Evolutionary conservation across 2,113 vertebrate genomes (phyloP), one percentile per base, ranked within the genome.

Genomic region (Phalacrocorax brasilianus): DNA sequence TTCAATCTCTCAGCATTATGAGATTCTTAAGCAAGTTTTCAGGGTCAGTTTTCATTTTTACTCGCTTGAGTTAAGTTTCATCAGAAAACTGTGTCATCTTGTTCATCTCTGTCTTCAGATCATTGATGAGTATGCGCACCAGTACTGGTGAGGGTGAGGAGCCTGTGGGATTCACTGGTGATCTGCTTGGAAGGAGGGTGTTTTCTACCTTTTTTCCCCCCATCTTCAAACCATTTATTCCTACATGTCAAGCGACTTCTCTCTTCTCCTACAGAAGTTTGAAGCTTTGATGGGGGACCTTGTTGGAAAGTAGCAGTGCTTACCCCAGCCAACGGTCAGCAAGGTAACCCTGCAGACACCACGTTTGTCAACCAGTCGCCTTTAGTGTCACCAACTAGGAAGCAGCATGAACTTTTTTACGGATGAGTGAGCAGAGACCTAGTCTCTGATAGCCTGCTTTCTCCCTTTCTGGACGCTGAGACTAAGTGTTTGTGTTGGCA

Each of bases 401-500:
- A 63, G 45, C 75, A 86, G 32, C 17, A 0, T 44, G n/a, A 83
- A 42, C 40, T 35, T 56, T 35, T 83, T 61, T 9, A 81, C 6
- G 9, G 61, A 50, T 0, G 1, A 35, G 61, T 12, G 55, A 81
- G 53, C 80, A 52, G 86, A 45, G 50, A 61, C 11, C 19, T 52
- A 3, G 17, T 35, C 30, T 86, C 5, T 3, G 49, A 52, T 27
- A 85, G 70, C 52, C 81, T 74, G 17, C 52, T 77, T 88, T 71
- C 86, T 42, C 62, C 68, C 77, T 75, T 85, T 74, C 70, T 92
- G 70, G 33, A 76, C 1, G 2, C 94, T 82, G 23, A 33, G 61
- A 74, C 38, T 66, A 50, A 80, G 86, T 91, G 61, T 91, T 96
- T 93, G 77, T 75, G 33, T 94, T 96, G 96, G 91, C 91, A 89